Percentiles rank a stretch among this genome's conserved stretches.
These are phyloP conservation scores for Ictalurus furcatus DNA, from an alignment of 2,113 vertebrate species.

Conservation along the genomic window DNA sequence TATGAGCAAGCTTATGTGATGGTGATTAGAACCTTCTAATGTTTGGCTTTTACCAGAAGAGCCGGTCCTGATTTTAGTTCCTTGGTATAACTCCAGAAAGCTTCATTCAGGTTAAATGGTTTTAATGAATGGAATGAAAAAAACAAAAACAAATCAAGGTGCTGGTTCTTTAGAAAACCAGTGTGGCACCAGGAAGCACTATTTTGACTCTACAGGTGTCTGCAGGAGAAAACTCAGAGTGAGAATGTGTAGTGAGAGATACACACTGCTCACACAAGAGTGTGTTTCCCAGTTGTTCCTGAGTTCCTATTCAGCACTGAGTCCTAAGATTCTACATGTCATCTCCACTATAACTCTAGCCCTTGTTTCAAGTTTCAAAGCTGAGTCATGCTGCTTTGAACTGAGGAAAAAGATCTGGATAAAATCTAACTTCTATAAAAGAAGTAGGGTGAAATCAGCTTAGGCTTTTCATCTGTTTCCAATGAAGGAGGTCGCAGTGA, in stretches of 20 bases:
- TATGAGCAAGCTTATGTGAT: neutral
- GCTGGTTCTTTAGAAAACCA: neutral
- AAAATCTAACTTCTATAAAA: conserved; percentile 53
- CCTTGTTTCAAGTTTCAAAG: conserved; percentile 21
- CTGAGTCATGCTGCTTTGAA: conserved; percentile 7
- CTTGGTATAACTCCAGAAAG: neutral
- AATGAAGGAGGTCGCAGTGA: neutral
- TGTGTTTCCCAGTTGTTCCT: neutral
- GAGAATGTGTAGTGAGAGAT: neutral
- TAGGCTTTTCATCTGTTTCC: conserved; percentile 33
- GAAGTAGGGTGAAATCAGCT: conserved; percentile 33
- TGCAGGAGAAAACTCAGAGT: neutral
- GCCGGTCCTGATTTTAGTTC: neutral
- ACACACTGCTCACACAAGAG: neutral
- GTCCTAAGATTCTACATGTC: neutral
- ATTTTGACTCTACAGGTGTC: neutral
- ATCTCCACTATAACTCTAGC: neutral
- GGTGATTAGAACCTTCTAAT: neutral
- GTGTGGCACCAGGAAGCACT: neutral
- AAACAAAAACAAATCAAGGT: neutral
- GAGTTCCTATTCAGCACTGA: conserved; percentile 9
- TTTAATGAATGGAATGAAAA: neutral
- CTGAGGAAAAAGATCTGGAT: conserved; percentile 36
- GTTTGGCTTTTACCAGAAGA: neutral
- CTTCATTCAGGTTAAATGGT: neutral